Conservation (phyloP, 2,113 vertebrate species). For the Urocolius indicus region DNA sequence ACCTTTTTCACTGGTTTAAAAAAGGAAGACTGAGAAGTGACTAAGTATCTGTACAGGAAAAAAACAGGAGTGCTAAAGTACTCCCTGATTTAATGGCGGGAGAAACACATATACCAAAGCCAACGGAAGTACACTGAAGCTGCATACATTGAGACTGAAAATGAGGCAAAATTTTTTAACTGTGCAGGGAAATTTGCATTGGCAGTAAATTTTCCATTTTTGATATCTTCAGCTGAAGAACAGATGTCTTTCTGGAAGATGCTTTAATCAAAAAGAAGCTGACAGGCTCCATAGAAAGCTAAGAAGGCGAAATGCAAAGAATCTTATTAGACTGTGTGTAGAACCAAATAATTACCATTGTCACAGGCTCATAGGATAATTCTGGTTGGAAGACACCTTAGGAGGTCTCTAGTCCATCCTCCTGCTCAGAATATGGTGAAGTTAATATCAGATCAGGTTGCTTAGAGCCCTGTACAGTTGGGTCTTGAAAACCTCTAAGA, state of each 20-base stretch:
- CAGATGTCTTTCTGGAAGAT: constrained; percentile 6
- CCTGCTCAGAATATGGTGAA: background rate
- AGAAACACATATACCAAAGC: background rate
- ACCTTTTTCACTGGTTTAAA: accelerated
- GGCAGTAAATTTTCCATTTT: background rate
- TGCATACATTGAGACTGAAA: background rate
- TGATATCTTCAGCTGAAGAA: background rate
- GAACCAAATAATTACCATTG: accelerated
- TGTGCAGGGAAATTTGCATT: background rate
- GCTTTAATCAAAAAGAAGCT: background rate
- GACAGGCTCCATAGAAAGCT: background rate
- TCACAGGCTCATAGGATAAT: accelerated
- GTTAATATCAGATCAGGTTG: background rate
- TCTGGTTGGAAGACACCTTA: background rate
- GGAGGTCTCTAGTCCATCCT: background rate
- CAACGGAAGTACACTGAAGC: background rate
- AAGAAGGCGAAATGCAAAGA: background rate
- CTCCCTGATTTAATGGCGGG: background rate
- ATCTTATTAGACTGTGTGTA: accelerated
- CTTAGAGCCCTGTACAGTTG: background rate
- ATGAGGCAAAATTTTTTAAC: background rate
- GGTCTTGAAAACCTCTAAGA: background rate
- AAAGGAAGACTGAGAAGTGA: accelerated
- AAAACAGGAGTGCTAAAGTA: background rate
- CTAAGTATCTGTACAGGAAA: background rate